These are phyloP conservation scores for Rousettus leschenaultii DNA, from an alignment of 2,113 vertebrate genomes.

Conservation along the genomic window DNA sequence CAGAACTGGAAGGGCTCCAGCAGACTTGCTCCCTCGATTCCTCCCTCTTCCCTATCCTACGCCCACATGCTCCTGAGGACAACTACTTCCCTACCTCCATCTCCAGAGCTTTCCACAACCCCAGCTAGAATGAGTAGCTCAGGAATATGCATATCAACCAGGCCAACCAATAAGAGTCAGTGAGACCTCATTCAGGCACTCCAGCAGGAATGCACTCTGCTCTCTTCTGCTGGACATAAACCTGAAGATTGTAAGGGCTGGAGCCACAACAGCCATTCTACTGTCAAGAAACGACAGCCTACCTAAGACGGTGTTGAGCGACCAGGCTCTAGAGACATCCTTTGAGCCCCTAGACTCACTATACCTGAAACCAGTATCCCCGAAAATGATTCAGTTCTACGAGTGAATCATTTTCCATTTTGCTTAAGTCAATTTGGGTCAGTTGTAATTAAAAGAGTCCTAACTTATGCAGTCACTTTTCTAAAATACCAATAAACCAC, in stretches of 20 bases:
- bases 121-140: not conserved
- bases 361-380: not conserved
- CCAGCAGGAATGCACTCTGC: not conserved
- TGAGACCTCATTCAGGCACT: not conserved
- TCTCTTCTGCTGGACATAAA: not conserved
- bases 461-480: not conserved
- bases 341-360: not conserved
- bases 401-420: not conserved
- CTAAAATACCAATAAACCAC: not conserved
- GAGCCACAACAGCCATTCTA: not conserved
- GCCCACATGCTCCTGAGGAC: not conserved
- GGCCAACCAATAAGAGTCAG: not conserved
- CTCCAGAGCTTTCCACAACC: not conserved
- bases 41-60: not conserved
- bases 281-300: not conserved
- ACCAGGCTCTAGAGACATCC: not conserved
- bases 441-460: not conserved
- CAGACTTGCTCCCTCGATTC: accelerated
- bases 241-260: not conserved
- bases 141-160: not conserved
- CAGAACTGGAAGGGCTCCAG: not conserved
- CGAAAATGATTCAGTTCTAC: not conserved
- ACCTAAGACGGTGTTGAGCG: not conserved
- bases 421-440: not conserved
- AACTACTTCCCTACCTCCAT: not conserved